phyloP scores from a whole-genome alignment of 2,797 vertebrate genomes.

The Myotis myotis region DNA sequence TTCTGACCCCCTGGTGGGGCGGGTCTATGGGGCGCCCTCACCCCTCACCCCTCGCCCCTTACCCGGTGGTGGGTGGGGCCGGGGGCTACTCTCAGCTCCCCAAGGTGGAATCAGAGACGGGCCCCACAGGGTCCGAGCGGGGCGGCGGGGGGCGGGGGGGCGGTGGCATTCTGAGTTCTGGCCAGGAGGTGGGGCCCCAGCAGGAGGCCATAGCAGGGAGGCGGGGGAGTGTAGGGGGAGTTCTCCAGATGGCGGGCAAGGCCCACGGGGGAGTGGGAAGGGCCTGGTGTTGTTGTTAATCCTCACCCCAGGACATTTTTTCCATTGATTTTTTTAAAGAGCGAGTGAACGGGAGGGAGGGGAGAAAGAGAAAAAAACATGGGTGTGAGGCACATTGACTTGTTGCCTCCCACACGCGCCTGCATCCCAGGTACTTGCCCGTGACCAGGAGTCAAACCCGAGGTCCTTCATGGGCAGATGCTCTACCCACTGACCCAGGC shows the following conservation, averaged over 20 bases:
- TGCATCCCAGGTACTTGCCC: background rate
- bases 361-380: background rate
- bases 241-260: accelerated
- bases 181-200: background rate
- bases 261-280: background rate
- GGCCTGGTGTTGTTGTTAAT: background rate
- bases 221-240: background rate
- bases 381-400: background rate
- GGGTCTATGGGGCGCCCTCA: background rate
- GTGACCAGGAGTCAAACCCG: background rate
- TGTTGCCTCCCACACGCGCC: background rate
- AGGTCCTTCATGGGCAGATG: background rate
- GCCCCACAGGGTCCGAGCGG: accelerated
- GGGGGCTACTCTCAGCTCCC: background rate
- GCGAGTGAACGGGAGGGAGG: no score
- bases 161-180: background rate
- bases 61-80: background rate
- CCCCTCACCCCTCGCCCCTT: background rate
- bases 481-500: background rate
- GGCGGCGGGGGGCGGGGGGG: no score
- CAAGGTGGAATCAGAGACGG: background rate
- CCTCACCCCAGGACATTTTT: background rate
- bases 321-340: background rate
- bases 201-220: no score
- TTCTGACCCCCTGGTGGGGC: background rate